Evolutionary conservation across 2,888 invertebrate genomes (phyloP).

Genomic region (Kryphioiulus occultus): DNA sequence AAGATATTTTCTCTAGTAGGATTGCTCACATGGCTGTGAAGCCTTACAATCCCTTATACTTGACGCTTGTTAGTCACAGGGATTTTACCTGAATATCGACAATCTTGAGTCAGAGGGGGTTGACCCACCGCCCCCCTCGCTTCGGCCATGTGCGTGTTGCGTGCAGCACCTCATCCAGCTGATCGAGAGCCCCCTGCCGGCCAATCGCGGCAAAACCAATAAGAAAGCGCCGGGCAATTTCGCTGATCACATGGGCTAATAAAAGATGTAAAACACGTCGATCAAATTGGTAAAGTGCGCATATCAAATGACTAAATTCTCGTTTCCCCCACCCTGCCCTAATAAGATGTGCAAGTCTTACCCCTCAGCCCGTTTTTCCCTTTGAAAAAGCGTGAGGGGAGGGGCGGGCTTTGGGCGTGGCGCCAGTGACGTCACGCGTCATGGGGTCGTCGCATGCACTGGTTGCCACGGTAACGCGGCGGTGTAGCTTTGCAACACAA

Average conservation of each 20-base stretch:
- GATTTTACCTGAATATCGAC: background rate
- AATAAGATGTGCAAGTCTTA: no score
- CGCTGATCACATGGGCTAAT: background rate
- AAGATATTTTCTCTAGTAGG: no score
- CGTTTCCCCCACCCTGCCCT: background rate
- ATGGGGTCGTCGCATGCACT: conserved; percentile 16
- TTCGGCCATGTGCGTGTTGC: background rate
- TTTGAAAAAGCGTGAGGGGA: background rate
- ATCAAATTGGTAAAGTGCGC: background rate
- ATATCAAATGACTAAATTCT: conserved; percentile 4
- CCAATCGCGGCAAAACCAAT: background rate
- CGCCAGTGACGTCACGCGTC: background rate
- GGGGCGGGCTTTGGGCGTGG: conserved; percentile 29
- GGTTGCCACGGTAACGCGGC: background rate
- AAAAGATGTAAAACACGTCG: conserved; percentile 20
- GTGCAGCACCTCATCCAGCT: background rate
- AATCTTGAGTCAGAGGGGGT: background rate
- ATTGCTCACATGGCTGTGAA: no score
- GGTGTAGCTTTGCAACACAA: background rate
- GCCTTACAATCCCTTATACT: no score
- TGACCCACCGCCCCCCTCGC: background rate
- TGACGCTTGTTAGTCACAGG: background rate
- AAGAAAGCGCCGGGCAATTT: background rate
- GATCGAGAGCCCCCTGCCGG: background rate
- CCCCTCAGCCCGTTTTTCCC: background rate